Evolutionary conservation across 2,113 vertebrate genomes (phyloP).

Genomic region (Hippocampus abdominalis): DNA sequence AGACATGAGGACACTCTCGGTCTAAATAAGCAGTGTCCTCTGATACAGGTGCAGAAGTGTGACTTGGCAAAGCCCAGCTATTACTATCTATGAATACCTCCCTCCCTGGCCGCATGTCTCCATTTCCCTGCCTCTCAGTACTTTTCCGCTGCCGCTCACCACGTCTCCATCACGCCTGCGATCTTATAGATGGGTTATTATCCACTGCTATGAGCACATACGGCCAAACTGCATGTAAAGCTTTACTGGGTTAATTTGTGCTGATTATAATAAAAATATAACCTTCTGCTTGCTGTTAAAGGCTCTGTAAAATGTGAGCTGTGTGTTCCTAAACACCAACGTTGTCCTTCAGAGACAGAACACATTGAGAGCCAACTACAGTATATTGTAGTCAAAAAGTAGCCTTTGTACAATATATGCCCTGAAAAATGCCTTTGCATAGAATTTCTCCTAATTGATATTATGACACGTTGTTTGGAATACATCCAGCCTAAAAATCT

Average conservation of each 20-base stretch:
- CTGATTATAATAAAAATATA: neutral
- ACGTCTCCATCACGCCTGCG: slow-evolving; percentile 1
- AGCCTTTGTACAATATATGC: no score
- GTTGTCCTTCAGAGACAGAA: neutral
- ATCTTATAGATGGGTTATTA: neutral
- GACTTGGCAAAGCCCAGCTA: neutral
- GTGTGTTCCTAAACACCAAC: neutral
- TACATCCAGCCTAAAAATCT: neutral
- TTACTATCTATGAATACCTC: slow-evolving; percentile 6
- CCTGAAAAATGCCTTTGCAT: neutral
- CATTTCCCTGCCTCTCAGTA: slow-evolving; percentile 41
- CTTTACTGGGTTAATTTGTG: neutral
- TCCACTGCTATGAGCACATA: neutral
- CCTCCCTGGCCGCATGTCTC: neutral
- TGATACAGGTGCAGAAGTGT: slow-evolving; percentile 14
- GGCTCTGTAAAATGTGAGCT: neutral
- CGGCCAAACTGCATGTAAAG: neutral
- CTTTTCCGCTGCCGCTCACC: slow-evolving; percentile 41
- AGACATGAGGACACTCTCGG: neutral
- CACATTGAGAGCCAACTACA: no score
- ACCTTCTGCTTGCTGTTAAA: neutral
- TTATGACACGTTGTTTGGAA: neutral
- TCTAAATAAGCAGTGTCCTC: slow-evolving; percentile 11
- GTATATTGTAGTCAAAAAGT: no score
- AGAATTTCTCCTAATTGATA: neutral